Conservation (phyloP, 2,888 invertebrate genomes). For the Noctua janthe region DNA sequence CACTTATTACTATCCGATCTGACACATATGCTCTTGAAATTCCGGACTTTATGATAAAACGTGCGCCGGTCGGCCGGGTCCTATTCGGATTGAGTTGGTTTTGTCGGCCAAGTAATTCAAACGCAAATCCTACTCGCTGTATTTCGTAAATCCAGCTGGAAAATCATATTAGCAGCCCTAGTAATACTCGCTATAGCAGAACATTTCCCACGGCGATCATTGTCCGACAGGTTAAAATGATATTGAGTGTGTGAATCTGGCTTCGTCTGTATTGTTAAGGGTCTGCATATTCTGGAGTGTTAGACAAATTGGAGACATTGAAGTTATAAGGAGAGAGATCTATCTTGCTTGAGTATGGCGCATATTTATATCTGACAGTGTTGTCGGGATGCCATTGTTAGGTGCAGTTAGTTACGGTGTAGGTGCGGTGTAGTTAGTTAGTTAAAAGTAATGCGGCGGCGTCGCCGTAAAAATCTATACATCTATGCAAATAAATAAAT, state of each 20-base stretch:
- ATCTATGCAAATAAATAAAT: neutral
- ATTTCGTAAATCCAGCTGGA: neutral
- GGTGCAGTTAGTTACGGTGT: neutral
- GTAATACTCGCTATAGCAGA: neutral
- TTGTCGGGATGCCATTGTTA: neutral
- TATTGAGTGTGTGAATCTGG: neutral
- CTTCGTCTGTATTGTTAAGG: neutral
- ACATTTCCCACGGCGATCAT: neutral
- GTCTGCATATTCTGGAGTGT: conserved; percentile 2
- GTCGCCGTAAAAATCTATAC: conserved; percentile 5
- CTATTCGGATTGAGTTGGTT: conserved; percentile 11
- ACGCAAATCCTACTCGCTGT: conserved; percentile 11
- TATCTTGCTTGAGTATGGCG: neutral
- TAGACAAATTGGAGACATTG: conserved; percentile 20
- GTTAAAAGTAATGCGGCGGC: conserved; percentile 5
- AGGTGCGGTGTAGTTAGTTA: neutral
- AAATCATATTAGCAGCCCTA: conserved; percentile 9
- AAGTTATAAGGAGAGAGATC: conserved; percentile 1
- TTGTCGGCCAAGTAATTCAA: conserved; percentile 4
- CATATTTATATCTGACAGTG: neutral
- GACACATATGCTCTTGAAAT: conserved; percentile 11
- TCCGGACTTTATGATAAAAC: conserved; percentile 12
- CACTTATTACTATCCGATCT: neutral
- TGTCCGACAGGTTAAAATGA: conserved; percentile 14
- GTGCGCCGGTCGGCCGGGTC: neutral